Percentiles rank a stretch among this genome's conserved stretches.
These are phyloP conservation scores for Clamator glandarius DNA, from an alignment of 2,797 vertebrate species.

Conservation along the genomic window DNA sequence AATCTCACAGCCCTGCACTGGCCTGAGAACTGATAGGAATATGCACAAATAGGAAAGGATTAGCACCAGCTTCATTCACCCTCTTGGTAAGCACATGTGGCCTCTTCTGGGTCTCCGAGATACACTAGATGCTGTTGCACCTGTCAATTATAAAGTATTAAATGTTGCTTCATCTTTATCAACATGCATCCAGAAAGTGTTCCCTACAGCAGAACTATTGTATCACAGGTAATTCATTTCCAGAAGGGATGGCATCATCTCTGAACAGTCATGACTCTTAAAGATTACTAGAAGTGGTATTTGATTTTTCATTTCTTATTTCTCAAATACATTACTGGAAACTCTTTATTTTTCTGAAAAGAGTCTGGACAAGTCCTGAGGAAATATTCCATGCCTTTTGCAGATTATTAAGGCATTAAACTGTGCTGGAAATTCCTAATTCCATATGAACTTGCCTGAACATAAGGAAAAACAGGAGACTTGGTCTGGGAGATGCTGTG, in stretches of 20 bases:
- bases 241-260: neutral
- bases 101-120: neutral
- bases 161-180: neutral
- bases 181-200: neutral
- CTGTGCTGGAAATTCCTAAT: neutral
- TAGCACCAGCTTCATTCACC: neutral
- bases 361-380: neutral
- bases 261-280: neutral
- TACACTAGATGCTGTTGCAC: neutral
- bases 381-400: neutral
- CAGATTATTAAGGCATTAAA: neutral
- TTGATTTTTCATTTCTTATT: neutral
- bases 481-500: neutral
- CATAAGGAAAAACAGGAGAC: neutral
- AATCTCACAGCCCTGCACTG: neutral
- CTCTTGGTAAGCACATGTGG: neutral
- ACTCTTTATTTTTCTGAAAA: neutral
- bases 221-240: neutral
- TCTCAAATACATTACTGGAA: neutral
- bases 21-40: neutral
- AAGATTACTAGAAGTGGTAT: neutral
- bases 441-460: neutral
- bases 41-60: neutral
- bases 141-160: neutral
- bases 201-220: neutral